phyloP scores from a whole-genome alignment of 2,797 vertebrate genomes.

The Rhincodon typus region DNA sequence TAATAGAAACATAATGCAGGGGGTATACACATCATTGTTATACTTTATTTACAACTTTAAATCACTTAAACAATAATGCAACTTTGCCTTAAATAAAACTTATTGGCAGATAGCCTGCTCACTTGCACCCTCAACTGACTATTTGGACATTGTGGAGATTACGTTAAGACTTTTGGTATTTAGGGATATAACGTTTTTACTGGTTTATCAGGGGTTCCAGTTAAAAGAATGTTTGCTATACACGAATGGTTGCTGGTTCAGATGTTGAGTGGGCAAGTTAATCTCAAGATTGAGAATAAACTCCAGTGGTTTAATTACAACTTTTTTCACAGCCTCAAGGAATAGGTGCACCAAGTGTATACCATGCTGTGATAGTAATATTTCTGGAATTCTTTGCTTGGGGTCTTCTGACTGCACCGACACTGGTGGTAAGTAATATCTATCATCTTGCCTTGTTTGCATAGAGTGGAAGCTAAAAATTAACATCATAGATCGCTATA shows the following conservation, averaged over 20 bases:
- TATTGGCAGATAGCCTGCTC: too few species aligned
- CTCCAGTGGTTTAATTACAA: not conserved
- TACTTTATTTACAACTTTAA: too few species aligned
- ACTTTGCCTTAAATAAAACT: too few species aligned
- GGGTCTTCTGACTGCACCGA: slow-evolving; percentile 89
- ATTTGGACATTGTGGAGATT: too few species aligned
- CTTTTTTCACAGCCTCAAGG: slow-evolving; percentile 62
- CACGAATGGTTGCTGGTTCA: not conserved
- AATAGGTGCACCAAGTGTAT: slow-evolving; percentile 76
- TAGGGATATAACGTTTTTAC: too few species aligned
- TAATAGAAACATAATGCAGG: too few species aligned
- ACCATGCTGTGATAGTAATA: slow-evolving; percentile 92
- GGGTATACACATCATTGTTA: too few species aligned
- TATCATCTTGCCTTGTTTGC: not conserved
- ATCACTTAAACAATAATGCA: too few species aligned
- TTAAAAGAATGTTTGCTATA: too few species aligned
- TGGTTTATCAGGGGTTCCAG: too few species aligned
- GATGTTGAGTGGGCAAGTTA: not conserved
- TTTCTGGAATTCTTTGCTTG: slow-evolving; percentile 97
- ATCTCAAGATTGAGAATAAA: not conserved
- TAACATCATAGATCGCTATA: not conserved
- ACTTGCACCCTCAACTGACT: too few species aligned
- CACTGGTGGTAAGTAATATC: slow-evolving; percentile 73
- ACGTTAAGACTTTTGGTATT: too few species aligned
- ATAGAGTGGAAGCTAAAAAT: not conserved